phyloP scores from a whole-genome alignment of 2,888 invertebrate genomes.

The Calliopum simillimum region DNA sequence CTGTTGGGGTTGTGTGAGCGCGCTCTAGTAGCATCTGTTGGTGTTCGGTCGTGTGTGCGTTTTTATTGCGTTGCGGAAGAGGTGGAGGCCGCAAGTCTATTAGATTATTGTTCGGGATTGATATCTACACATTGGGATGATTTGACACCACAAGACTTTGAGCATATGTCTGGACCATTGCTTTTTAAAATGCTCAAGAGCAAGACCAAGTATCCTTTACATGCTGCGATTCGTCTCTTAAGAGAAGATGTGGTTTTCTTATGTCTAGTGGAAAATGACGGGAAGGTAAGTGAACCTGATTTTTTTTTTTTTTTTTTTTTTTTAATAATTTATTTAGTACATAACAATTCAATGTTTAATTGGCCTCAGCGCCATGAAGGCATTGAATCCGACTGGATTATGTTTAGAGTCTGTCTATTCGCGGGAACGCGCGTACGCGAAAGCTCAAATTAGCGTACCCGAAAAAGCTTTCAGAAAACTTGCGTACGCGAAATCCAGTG shows the following conservation, averaged over 20 bases:
- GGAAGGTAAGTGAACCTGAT: slow-evolving; percentile 76
- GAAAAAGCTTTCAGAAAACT: too few species aligned
- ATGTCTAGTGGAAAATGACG: slow-evolving; percentile 90
- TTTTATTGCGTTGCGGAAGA: slow-evolving; percentile 96
- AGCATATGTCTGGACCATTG: slow-evolving; percentile 91
- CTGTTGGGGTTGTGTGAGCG: slow-evolving; percentile 86
- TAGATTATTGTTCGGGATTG: slow-evolving; percentile 88
- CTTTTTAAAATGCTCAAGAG: slow-evolving; percentile 91
- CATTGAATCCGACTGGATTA: background rate
- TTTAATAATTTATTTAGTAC: slow-evolving; percentile 21
- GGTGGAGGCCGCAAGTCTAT: slow-evolving; percentile 82
- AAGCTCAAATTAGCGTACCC: too few species aligned
- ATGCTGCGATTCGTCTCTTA: slow-evolving; percentile 87
- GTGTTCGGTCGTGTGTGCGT: slow-evolving; percentile 84
- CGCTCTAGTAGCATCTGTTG: slow-evolving; percentile 86
- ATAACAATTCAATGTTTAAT: too few species aligned
- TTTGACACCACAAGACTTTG: slow-evolving; percentile 86
- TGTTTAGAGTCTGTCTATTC: too few species aligned
- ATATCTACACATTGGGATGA: slow-evolving; percentile 95
- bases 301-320: slow-evolving; percentile 31
- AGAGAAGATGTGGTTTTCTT: slow-evolving; percentile 96
- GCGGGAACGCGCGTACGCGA: too few species aligned
- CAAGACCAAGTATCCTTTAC: slow-evolving; percentile 88
- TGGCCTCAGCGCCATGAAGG: too few species aligned
- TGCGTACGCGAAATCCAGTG: too few species aligned